Evolutionary conservation across 2,797 vertebrate genomes (phyloP).

Genomic region (Epinephelus malabaricus): DNA sequence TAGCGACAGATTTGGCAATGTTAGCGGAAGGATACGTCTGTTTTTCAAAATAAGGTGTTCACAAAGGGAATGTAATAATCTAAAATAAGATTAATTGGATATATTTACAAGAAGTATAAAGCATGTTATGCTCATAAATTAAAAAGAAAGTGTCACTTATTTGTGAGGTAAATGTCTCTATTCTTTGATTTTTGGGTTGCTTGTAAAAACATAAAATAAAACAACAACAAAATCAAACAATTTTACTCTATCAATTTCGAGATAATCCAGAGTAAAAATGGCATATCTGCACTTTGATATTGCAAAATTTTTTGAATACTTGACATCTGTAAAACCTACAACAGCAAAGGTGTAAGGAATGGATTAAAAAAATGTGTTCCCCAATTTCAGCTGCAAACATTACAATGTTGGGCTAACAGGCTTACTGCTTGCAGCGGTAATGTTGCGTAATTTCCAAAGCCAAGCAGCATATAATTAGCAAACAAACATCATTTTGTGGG

Average conservation of each 20-base stretch:
- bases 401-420: not conserved
- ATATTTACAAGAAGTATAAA: no score
- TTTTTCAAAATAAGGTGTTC: no score
- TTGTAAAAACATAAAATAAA: no score
- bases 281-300: no score
- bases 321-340: not conserved
- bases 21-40: no score
- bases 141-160: no score
- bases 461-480: not conserved
- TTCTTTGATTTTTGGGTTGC: no score
- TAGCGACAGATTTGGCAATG: no score
- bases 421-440: not conserved
- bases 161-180: no score
- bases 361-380: not conserved
- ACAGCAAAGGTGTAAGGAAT: not conserved
- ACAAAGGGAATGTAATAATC: no score
- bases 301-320: not conserved
- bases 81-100: no score
- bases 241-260: not conserved
- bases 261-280: not conserved
- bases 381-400: not conserved
- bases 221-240: not conserved
- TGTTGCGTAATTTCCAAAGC: not conserved
- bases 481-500: not conserved
- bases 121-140: no score